phyloP scores from a whole-genome alignment of 2,113 vertebrate species.

The Spea multiplicata region DNA sequence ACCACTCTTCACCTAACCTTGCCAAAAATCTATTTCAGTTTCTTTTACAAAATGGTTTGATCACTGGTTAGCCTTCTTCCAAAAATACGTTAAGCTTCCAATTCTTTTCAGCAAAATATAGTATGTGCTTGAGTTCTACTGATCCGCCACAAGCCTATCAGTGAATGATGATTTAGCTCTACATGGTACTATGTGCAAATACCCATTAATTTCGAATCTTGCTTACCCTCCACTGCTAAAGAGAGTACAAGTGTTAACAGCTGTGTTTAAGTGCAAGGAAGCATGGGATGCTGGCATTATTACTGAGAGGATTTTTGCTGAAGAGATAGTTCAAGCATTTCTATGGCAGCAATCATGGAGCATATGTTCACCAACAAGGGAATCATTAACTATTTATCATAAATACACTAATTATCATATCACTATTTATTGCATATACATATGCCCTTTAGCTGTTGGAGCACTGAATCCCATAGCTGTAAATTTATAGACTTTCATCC shows the following conservation, averaged over 20 bases:
- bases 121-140: constrained; percentile 36
- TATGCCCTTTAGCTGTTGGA: constrained; percentile 43
- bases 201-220: constrained; percentile 47
- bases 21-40: not conserved
- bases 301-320: constrained; percentile 45
- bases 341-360: constrained; percentile 42
- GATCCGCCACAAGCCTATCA: constrained; percentile 39
- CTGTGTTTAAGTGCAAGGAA: constrained; percentile 46
- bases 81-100: constrained; percentile 12
- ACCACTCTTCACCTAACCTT: not conserved
- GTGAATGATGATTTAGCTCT: constrained; percentile 45
- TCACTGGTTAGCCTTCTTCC: not conserved
- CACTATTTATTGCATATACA: constrained; percentile 47
- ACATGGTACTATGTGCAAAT: constrained; percentile 46
- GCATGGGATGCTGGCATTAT: constrained; percentile 43
- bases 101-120: constrained; percentile 24
- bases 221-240: constrained; percentile 43
- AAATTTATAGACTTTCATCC: not conserved
- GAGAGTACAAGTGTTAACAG: constrained; percentile 48
- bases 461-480: constrained; percentile 17
- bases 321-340: constrained; percentile 47
- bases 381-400: constrained; percentile 49
- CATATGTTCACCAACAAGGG: constrained; percentile 48
- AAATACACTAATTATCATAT: constrained; percentile 48
- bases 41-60: not conserved